Base-by-base conservation (phyloP, 2,113 vertebrate species). In the pig (Sus scrofa) region DNA sequence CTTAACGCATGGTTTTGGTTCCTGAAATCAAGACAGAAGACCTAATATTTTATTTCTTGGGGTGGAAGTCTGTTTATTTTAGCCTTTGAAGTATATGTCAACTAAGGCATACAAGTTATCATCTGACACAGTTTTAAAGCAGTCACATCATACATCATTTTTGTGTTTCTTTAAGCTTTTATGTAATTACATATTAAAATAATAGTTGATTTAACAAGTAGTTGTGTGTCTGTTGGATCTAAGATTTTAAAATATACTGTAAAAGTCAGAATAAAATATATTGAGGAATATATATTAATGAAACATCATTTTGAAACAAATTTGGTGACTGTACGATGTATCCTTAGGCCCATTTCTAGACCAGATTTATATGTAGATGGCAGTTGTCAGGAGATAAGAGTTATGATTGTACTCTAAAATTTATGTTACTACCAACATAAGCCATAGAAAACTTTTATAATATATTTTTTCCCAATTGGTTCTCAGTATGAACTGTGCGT, bases 401-500 rank as follows among this genome's bases (percentile, higher is more conserved):
- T 92, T 97, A 95, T 82, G 81, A 75, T 26, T 94, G 14, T 37
- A 67, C 37, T 92, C 32, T 90, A 92, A 96, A 97, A 79, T 96
- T 92, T 96, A 95, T 96, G 95, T 97, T 91, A 52, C 50, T 90
- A 77, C 22, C 90, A 94, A 84, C 44, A 92, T 96, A 92, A 96
- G 63, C 71, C n/a, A 50, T 88, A 92, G 74, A 85, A 92, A 97
- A 88, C 15, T 73, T 97, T 94, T 78, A 77, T 81, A 95, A 74
- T 70, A 37, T 87, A 96, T 95, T 97, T 97, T 97, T 79, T 18
- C 54, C 94, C 83, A 88, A 39, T 86, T 52, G 92, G 10, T 85
- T 96, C 78, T 94, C 56, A 71, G n/a, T 93, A 54, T 95, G 52
- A 95, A 89, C 83, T 93, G 56, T 70, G 50, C 73, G 94, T 92